A percentile compares a stretch with the other conserved stretches of the same genome.
These are phyloP conservation scores for Gallinago media DNA, from an alignment of 2,113 vertebrate genomes.

Conservation along the genomic window DNA sequence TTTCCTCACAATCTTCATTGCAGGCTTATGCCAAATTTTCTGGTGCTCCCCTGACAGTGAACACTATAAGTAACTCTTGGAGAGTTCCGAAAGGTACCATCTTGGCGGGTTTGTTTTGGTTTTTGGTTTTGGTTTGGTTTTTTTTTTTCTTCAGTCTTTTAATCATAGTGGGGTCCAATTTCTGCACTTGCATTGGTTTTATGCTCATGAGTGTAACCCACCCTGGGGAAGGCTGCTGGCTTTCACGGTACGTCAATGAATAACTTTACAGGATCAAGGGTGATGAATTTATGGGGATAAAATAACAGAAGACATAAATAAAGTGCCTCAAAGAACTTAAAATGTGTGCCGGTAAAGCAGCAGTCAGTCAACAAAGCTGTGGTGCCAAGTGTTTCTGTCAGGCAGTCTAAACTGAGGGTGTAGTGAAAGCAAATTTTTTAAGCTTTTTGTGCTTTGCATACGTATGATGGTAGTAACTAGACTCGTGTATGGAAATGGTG, in stretches of 20 bases:
- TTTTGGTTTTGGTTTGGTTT: no score
- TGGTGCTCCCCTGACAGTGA: conserved; percentile 86
- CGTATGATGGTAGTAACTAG: background rate
- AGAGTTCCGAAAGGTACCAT: conserved; percentile 87
- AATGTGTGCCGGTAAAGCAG: background rate
- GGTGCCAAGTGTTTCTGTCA: background rate
- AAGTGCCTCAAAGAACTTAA: background rate
- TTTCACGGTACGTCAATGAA: fast-evolving
- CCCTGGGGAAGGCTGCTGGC: no score
- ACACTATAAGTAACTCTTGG: conserved; percentile 88
- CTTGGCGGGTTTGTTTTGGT: background rate
- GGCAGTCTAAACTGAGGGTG: background rate
- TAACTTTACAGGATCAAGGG: background rate
- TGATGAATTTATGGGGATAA: background rate
- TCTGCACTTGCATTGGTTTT: background rate
- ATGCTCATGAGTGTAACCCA: fast-evolving
- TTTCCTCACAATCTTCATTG: conserved; percentile 55
- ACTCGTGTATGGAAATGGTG: background rate
- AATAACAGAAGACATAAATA: background rate
- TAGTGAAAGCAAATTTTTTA: background rate
- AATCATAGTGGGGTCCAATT: fast-evolving
- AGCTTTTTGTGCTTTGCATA: background rate
- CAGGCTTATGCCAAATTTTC: conserved; percentile 94
- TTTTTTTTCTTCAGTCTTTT: background rate
- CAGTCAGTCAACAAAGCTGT: background rate